Percentiles rank a stretch among this genome's conserved stretches.
phyloP scores from a whole-genome alignment of 2,113 vertebrate species.

The Xenopus laevis region DNA sequence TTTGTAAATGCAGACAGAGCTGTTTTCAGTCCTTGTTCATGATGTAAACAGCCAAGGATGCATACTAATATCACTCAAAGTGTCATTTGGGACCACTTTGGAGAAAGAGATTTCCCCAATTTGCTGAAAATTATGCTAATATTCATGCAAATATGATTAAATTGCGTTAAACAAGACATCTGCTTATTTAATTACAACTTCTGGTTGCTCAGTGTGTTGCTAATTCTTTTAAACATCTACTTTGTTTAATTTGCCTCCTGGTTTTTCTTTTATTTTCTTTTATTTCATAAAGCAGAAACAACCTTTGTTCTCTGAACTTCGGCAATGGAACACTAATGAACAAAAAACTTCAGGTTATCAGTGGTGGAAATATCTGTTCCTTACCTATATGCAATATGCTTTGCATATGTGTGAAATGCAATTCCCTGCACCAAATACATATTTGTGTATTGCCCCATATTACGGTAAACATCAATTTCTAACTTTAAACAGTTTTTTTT shows the following conservation, averaged over 20 bases:
- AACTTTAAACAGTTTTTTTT: no score
- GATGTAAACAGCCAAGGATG: slow-evolving; percentile 5
- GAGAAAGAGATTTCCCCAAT: slow-evolving; percentile 10
- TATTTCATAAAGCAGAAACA: slow-evolving; percentile 7
- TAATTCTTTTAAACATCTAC: slow-evolving; percentile 35
- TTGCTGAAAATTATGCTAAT: slow-evolving; percentile 26
- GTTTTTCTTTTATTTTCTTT: slow-evolving; percentile 11
- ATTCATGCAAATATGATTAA: slow-evolving; percentile 22
- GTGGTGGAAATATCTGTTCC: no score
- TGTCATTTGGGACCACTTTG: slow-evolving; percentile 19
- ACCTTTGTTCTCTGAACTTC: not conserved
- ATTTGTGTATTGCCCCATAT: no score
- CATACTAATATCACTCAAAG: slow-evolving; percentile 31
- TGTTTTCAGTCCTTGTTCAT: not conserved
- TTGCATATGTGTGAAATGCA: no score
- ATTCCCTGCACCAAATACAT: no score
- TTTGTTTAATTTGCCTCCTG: slow-evolving; percentile 24
- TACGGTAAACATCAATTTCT: no score
- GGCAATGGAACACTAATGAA: no score
- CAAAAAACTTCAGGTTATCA: no score
- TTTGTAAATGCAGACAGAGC: not conserved
- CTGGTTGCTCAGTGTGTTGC: slow-evolving; percentile 12
- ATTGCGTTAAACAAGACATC: slow-evolving; percentile 33
- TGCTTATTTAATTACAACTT: slow-evolving; percentile 28
- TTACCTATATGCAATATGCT: no score